Base-by-base conservation (phyloP, 2,113 vertebrate species). In the Pogonocichla stellata region DNA sequence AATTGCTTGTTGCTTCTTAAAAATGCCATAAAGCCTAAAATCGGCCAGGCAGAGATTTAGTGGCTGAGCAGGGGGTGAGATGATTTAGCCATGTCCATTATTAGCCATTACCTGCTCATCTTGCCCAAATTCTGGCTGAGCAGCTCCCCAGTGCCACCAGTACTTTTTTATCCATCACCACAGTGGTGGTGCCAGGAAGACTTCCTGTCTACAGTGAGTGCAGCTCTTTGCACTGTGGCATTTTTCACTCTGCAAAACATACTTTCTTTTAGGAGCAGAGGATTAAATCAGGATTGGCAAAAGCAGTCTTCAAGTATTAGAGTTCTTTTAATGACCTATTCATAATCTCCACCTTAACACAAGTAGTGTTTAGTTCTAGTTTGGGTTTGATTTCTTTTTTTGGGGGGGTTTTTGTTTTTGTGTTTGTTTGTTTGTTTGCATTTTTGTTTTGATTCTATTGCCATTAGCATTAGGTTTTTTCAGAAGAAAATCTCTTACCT, bases 221-320 rank as follows among this genome's bases (percentile, higher is more conserved):
- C n/a, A 51, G 9, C 19, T 67, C 18, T 56, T 90, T 2, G 1
- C 22, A 42, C 24, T 0, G 0, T 28, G 26, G 8, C 11, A 14
- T 91, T 57, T 43, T 85, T n/a, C 34, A 56, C 47, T 38, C 18
- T 67, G 10, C 2, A 12, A 93, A 72, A 51, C 7, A 66, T 6
- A 4, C 66, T 83, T 86, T 78, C 19, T 20, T 91, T 53, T 67
- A 22, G 11, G 8, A 14, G 1, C 9, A 71, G 26, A 51, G 10
- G 42, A 36, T 77, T 80, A 77, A 42, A 61, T 40, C 5, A 48
- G 19, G 45, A 69, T 11, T 47, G 45, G 8, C 26, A 80, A 80
- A 80, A 77, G 3, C 5, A 48, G 10, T 24, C 34, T 60, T 64
- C 14, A 51, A 40, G 14, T 34, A 67, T 58, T 31, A 90, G 15